Conservation (phyloP, 2,797 vertebrate species). For the Parauchenoglanis punctatus region DNA sequence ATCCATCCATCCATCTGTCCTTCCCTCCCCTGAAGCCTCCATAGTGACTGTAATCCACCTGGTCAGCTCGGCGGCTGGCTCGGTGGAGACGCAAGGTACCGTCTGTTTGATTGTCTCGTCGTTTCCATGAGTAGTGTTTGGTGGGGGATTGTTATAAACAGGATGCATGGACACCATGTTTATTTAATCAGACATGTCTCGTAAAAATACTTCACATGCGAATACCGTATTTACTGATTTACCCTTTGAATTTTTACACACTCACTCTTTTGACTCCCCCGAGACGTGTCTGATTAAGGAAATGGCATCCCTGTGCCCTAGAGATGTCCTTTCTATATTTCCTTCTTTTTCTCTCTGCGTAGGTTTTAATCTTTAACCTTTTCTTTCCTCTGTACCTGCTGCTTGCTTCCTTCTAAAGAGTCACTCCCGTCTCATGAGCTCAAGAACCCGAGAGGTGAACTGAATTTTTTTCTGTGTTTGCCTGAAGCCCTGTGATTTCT, state of each 20-base stretch:
- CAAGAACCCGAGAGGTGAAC: constrained; percentile 99
- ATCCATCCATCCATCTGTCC: constrained; percentile 50
- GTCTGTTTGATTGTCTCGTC: constrained; percentile 68
- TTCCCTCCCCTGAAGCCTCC: constrained; percentile 91
- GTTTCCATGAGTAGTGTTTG: constrained; percentile 56
- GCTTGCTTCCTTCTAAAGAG: constrained; percentile 86
- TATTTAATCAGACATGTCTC: not conserved
- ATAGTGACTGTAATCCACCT: constrained; percentile 97
- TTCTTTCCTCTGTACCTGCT: constrained; percentile 78
- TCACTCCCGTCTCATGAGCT: constrained; percentile 98
- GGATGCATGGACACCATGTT: constrained; percentile 60
- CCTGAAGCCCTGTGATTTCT: constrained; percentile 60
- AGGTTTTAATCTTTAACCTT: constrained; percentile 60
- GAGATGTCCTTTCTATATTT: constrained; percentile 36
- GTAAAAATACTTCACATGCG: not conserved
- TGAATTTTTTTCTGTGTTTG: constrained; percentile 77
- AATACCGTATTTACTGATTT: not conserved
- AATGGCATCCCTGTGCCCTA: constrained; percentile 60
- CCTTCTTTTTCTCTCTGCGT: constrained; percentile 50
- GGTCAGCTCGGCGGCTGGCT: constrained; percentile 92
- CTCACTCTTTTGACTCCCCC: not conserved
- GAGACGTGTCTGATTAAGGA: constrained; percentile 62
- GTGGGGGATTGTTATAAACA: constrained; percentile 40
- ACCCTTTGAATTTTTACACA: not conserved
- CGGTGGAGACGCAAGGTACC: constrained; percentile 93